Evolutionary conservation across 2,113 vertebrate genomes (phyloP), one percentile per base, ranked within the genome.

Genomic region (Caracal caracal): DNA sequence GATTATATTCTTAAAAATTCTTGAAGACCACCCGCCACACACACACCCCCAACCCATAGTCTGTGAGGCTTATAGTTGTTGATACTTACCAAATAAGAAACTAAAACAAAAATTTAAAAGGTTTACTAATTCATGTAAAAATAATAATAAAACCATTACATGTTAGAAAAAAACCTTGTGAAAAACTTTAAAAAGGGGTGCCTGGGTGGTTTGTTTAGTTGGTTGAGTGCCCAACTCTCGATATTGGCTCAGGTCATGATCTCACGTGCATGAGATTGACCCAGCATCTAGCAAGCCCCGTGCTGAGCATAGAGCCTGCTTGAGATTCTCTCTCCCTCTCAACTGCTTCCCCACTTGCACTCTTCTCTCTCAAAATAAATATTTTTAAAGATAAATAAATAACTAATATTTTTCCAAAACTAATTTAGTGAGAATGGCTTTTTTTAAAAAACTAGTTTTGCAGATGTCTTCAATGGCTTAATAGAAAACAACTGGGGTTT

Each of bases 1-100:
- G n/a, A 70, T 84, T 92, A 83, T 13, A 70, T 73, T 91, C 49
- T 80, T 53, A 35, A 59, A 84, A 96, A 66, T 92, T 84, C 15
- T 56, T 83, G 30, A 93, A 93, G 43, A 51, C 5, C 19, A 20
- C 56, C 20, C 8, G 6, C 26, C 17, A 43, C 43, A 43, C 43
- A 43, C 43, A 43, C 43, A 43, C 43, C 43, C 43, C 43, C 8
- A 43, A 43, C 19, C 56, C 12, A 20, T 16, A 82, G 26, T 53
- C 37, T 89, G 47, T 56, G 28, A 92, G 75, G 5, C 3, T 71
- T 88, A 20, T 61, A 70, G 4, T 19, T 94, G 16, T 49, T 53
- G 30, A 47, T 88, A 66, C 5, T 88, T 7, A 84, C 37, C 56
- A 51, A 49, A 28, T 53, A 82, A 87, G 19, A 90, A 94, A 85